phyloP scores from a whole-genome alignment of 2,113 vertebrate species.

The Crotophaga sulcirostris region DNA sequence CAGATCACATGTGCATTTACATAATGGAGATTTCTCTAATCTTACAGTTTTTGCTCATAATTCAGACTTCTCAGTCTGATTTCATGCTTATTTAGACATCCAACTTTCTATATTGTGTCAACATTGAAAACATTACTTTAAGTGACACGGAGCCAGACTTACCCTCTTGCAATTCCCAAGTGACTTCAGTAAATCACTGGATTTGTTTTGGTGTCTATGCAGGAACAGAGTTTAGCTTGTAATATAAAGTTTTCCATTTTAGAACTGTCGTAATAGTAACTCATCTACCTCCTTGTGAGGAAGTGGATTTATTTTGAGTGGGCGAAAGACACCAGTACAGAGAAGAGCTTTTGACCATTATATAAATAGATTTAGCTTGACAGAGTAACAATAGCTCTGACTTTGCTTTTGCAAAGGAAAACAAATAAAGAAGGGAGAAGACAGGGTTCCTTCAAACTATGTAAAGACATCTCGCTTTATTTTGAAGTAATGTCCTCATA shows the following conservation, averaged over 20 bases:
- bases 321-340: neutral
- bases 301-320: neutral
- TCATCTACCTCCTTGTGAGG: neutral
- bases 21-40: neutral
- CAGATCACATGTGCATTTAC: neutral
- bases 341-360: neutral
- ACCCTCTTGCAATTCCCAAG: neutral
- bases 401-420: neutral
- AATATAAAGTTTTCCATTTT: constrained; percentile 23
- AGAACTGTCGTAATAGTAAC: constrained; percentile 33
- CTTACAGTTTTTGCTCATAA: neutral
- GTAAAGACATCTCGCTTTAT: neutral
- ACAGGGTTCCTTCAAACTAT: no score
- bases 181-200: constrained; percentile 24
- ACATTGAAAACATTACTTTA: neutral
- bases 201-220: constrained; percentile 1
- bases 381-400: neutral
- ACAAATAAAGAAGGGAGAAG: neutral
- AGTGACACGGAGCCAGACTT: neutral
- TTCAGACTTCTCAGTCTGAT: neutral
- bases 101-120: neutral
- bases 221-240: neutral
- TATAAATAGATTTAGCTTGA: constrained; percentile 1
- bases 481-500: neutral
- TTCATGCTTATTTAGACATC: neutral